Evolutionary conservation across 2,113 vertebrate genomes (phyloP).

Genomic region (Entosphenus tridentatus): DNA sequence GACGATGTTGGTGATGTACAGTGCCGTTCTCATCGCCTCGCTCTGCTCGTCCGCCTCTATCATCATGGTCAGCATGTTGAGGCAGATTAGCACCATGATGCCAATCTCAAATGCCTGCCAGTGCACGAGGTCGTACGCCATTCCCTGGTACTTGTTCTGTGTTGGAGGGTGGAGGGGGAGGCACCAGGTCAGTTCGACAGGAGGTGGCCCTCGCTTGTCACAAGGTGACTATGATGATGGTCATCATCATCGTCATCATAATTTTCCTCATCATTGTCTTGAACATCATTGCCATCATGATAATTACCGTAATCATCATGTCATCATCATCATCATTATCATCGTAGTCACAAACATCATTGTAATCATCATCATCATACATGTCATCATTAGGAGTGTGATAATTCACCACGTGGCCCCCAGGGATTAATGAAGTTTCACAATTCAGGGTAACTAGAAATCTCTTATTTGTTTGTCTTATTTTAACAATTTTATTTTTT

Average conservation of each 20-base stretch:
- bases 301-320: neutral
- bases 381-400: too few relatives aligned
- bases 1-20: neutral
- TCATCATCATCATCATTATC: neutral
- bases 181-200: neutral
- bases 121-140: neutral
- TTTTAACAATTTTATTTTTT: too few relatives aligned
- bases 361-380: too few relatives aligned
- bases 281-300: neutral
- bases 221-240: neutral
- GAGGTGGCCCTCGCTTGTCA: neutral
- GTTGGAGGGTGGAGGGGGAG: neutral
- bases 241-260: neutral
- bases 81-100: slow-evolving; percentile 1
- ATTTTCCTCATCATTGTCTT: neutral
- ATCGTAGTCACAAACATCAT: too few relatives aligned
- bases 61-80: slow-evolving; percentile 4
- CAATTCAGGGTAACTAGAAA: too few relatives aligned
- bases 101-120: neutral
- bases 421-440: too few relatives aligned
- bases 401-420: too few relatives aligned
- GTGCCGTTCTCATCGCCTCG: neutral
- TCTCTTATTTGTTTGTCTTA: too few relatives aligned
- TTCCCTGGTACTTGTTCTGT: slow-evolving; percentile 3
- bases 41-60: neutral